These are phyloP conservation scores for Rhadinocentrus ornatus DNA, from an alignment of 2,797 vertebrate species.

Conservation along the genomic window DNA sequence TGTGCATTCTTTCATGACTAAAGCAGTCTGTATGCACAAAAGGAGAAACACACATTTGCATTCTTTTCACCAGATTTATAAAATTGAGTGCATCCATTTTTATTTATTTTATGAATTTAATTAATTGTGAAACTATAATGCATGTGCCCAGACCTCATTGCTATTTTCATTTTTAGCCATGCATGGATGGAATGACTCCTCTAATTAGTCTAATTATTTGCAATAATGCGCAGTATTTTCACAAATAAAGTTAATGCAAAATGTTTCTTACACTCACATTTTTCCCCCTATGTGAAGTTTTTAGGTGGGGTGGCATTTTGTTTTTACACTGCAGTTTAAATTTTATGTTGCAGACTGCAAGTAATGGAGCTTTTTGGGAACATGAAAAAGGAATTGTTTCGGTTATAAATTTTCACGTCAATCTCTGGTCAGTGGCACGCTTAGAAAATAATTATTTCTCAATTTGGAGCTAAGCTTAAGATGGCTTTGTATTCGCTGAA, in stretches of 20 bases:
- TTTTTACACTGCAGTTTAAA: background rate
- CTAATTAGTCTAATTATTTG: too few relatives aligned
- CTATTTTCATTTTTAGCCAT: too few relatives aligned
- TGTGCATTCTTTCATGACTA: background rate
- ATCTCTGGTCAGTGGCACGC: conserved; percentile 69
- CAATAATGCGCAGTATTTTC: too few relatives aligned
- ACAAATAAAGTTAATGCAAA: conserved; percentile 1
- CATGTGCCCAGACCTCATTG: too few relatives aligned
- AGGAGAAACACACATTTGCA: background rate
- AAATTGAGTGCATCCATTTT: too few relatives aligned
- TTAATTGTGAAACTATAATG: too few relatives aligned
- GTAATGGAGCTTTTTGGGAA: background rate
- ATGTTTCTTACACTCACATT: background rate
- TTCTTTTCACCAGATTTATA: too few relatives aligned
- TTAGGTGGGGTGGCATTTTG: background rate
- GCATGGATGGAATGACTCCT: too few relatives aligned
- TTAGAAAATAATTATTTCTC: conserved; percentile 77
- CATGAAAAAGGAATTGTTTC: conserved; percentile 22
- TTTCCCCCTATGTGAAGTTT: background rate
- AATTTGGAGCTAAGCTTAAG: conserved; percentile 69
- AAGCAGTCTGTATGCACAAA: background rate
- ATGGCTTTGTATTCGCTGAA: conserved; percentile 83
- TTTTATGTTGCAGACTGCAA: background rate
- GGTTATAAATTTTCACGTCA: conserved; percentile 57
- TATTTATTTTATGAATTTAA: too few relatives aligned